Evolutionary conservation across 2,113 vertebrate genomes (phyloP).

Genomic region (Oreotrochilus melanogaster): DNA sequence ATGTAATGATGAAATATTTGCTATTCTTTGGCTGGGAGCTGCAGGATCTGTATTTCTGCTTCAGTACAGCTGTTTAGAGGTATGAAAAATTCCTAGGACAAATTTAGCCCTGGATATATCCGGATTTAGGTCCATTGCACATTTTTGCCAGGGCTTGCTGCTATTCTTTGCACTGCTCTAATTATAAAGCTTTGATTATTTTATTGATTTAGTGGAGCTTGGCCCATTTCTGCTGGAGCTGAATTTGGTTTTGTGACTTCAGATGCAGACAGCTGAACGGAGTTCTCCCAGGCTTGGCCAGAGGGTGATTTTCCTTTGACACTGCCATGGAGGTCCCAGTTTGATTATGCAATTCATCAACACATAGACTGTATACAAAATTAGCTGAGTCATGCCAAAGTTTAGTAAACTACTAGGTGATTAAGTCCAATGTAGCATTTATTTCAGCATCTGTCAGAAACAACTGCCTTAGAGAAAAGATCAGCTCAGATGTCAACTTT

Average conservation of each 20-base stretch:
- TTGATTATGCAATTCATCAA: neutral
- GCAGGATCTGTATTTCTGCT: neutral
- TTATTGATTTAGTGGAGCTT: neutral
- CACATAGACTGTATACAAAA: neutral
- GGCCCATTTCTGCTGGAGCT: neutral
- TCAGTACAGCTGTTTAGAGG: neutral
- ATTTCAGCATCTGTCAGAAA: neutral
- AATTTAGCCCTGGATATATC: neutral
- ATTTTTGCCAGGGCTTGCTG: neutral
- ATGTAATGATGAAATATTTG: neutral
- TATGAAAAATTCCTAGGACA: neutral
- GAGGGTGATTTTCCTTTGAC: neutral
- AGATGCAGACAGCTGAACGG: neutral
- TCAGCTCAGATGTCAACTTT: neutral
- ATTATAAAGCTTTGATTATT: neutral
- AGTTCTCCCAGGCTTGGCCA: neutral
- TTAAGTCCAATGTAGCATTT: neutral
- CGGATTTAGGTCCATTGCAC: neutral
- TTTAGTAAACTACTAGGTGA: neutral
- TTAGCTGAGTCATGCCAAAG: neutral
- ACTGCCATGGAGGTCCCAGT: neutral
- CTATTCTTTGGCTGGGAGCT: neutral
- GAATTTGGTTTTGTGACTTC: neutral
- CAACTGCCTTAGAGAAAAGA: neutral
- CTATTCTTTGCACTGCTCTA: neutral